These are phyloP conservation scores for Cebidichthys violaceus DNA, from an alignment of 2,113 vertebrate species.

Conservation along the genomic window DNA sequence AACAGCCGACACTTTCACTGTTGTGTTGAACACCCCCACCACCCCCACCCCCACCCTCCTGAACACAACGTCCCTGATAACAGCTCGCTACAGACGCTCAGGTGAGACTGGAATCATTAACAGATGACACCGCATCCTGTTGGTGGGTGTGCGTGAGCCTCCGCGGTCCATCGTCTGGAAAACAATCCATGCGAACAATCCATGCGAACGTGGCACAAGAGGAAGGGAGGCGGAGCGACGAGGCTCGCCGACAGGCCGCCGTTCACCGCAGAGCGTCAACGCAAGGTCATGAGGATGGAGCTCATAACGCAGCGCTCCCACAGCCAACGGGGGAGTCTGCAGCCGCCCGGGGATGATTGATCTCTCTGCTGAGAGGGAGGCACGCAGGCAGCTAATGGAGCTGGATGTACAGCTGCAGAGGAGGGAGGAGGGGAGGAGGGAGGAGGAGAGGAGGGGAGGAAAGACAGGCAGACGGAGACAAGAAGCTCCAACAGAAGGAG, in stretches of 20 bases:
- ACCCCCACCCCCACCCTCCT: neutral
- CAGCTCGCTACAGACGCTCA: conserved; percentile 11
- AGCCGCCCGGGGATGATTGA: conserved; percentile 59
- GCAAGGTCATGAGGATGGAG: conserved; percentile 54
- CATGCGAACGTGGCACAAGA: no score
- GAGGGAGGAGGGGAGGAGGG: conserved; percentile 20
- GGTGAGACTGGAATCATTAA: conserved; percentile 37
- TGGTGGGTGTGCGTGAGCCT: neutral
- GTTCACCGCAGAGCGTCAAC: conserved; percentile 39
- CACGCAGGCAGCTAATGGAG: conserved; percentile 46
- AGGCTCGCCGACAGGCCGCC: conserved; percentile 32
- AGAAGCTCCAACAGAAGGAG: conserved; percentile 30
- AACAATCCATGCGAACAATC: neutral
- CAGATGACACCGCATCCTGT: conserved; percentile 47
- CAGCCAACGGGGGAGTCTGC: conserved; percentile 24
- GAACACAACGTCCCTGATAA: conserved; percentile 3
- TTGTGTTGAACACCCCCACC: neutral
- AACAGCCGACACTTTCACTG: conserved; percentile 31
- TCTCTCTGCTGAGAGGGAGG: conserved; percentile 59
- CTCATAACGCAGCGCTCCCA: conserved; percentile 31
- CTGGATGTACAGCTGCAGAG: conserved; percentile 59
- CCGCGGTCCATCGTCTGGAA: conserved; percentile 44
- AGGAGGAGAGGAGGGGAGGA: neutral
- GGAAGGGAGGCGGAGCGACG: conserved; percentile 25
- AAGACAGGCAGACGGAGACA: conserved; percentile 3